Conservation (phyloP, 2,797 vertebrate genomes). For the Lepus townsendii region DNA sequence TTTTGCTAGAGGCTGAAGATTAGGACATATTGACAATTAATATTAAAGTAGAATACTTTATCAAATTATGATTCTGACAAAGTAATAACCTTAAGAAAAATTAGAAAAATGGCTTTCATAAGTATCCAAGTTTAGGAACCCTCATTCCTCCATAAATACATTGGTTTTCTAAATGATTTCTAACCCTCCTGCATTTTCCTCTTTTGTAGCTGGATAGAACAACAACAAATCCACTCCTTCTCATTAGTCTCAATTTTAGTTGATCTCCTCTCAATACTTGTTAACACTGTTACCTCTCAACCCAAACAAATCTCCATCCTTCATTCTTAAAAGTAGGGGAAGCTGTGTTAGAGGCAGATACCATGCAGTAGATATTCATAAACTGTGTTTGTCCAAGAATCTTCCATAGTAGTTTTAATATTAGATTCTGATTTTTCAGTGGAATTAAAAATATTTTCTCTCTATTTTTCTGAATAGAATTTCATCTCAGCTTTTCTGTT, state of each 20-base stretch:
- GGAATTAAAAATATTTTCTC: background rate
- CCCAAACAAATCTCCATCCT: background rate
- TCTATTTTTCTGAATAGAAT: background rate
- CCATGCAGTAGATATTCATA: background rate
- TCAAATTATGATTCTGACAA: slow-evolving; percentile 38
- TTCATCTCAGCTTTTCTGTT: background rate
- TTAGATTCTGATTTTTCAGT: background rate
- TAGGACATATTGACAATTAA: background rate
- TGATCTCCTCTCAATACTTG: background rate
- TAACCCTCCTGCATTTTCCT: background rate
- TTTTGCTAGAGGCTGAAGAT: background rate
- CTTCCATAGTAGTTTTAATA: background rate
- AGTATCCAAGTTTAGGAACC: background rate
- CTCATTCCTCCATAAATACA: background rate
- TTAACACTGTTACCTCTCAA: background rate
- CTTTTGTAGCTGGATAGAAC: background rate
- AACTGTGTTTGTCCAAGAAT: background rate
- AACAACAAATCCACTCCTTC: background rate
- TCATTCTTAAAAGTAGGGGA: background rate
- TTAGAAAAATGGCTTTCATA: background rate
- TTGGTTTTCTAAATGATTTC: slow-evolving; percentile 6
- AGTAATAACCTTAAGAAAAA: slow-evolving; percentile 28
- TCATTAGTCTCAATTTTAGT: background rate
- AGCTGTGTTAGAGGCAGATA: background rate
- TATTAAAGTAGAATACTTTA: slow-evolving; percentile 15